A percentile compares a stretch with the other conserved stretches of the same genome.
Conservation (phyloP, 2,888 invertebrate genomes). For the Microplitis deprimator region DNA sequence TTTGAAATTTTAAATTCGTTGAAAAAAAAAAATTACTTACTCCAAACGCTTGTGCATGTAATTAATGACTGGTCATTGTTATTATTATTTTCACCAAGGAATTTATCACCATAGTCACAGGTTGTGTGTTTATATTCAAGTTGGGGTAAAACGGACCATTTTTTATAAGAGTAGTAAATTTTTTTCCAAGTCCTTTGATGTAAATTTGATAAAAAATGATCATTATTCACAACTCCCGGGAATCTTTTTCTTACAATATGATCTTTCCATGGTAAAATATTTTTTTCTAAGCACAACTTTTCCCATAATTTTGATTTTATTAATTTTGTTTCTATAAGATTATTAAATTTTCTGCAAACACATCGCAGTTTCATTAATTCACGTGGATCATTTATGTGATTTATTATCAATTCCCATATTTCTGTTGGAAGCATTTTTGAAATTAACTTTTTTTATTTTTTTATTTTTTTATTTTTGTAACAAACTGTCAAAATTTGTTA, state of each 20-base stretch:
- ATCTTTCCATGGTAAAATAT: not conserved
- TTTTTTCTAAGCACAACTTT: not conserved
- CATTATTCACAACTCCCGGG: not conserved
- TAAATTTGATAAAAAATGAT: not conserved
- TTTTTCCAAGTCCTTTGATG: not conserved
- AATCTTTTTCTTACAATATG: not conserved
- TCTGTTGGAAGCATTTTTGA: not conserved
- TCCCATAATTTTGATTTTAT: not conserved
- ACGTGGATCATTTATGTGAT: not conserved
- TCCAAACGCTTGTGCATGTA: not conserved
- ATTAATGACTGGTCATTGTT: not conserved
- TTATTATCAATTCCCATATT: not conserved
- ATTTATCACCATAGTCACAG: not conserved
- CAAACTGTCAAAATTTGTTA: not conserved
- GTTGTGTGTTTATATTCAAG: not conserved
- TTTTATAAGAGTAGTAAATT: not conserved
- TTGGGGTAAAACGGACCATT: not conserved
- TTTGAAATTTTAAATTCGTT: not conserved
- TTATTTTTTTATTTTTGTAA: not conserved
- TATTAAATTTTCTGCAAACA: not conserved
- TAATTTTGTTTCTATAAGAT: not conserved
- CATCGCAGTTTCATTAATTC: not conserved
- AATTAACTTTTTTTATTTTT: not conserved
- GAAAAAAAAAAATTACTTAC: not conserved
- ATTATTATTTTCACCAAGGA: not conserved